Evolutionary conservation across 2,797 vertebrate genomes (phyloP).

Genomic region (Lutjanus campechanus): DNA sequence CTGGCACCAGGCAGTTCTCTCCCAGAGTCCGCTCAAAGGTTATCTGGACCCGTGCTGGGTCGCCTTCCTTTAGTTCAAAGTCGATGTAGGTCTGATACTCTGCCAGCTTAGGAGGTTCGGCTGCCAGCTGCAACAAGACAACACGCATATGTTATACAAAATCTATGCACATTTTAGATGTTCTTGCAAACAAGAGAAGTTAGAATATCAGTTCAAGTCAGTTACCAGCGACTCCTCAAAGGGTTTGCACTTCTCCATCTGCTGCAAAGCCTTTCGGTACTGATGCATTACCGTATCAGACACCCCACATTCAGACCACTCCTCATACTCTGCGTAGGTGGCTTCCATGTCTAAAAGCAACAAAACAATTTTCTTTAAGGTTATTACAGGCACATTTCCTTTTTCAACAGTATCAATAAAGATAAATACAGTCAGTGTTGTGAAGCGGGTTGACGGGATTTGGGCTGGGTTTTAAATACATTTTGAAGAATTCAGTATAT

Average conservation of each 20-base stretch:
- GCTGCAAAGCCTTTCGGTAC: slow-evolving; percentile 91
- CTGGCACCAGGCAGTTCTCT: slow-evolving; percentile 98
- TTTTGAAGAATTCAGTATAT: too few species aligned
- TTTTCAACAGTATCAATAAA: not conserved
- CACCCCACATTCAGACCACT: slow-evolving; percentile 94
- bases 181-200: not conserved
- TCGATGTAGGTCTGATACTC: slow-evolving; percentile 97
- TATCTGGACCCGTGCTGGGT: slow-evolving; percentile 94
- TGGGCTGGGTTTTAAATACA: too few species aligned
- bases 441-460: too few species aligned
- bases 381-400: not conserved
- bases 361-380: not conserved
- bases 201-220: not conserved
- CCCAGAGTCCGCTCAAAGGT: slow-evolving; percentile 94
- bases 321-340: slow-evolving; percentile 93
- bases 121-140: slow-evolving; percentile 86
- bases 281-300: slow-evolving; percentile 83
- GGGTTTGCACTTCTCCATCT: slow-evolving; percentile 90
- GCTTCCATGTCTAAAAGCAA: slow-evolving; percentile 91
- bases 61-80: slow-evolving; percentile 93
- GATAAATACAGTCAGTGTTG: not conserved
- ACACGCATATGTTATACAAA: not conserved
- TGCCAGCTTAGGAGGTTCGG: slow-evolving; percentile 92
- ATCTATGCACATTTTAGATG: not conserved
- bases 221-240: slow-evolving; percentile 93